Conservation (phyloP, 2,797 vertebrate genomes). For the Crenuchus spilurus region DNA sequence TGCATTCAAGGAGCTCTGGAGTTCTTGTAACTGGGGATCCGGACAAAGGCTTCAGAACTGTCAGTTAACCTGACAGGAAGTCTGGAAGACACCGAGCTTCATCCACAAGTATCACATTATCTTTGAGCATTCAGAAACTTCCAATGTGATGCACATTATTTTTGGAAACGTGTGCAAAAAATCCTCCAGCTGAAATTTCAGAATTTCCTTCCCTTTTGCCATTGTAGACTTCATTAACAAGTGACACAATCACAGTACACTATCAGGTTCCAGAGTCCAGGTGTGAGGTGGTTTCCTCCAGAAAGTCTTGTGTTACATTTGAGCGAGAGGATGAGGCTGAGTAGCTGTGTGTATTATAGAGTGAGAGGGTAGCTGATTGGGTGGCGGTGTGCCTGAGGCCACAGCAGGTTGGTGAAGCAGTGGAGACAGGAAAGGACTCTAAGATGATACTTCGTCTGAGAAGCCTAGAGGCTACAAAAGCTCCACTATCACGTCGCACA, state of each 20-base stretch:
- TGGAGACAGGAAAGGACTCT: constrained; percentile 30
- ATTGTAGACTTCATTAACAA: not conserved
- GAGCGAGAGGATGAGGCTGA: not conserved
- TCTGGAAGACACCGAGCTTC: not conserved
- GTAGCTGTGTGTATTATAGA: not conserved
- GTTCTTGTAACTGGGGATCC: no score
- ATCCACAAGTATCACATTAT: not conserved
- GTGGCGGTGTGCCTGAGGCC: constrained; percentile 27
- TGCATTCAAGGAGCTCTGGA: no score
- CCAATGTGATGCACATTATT: not conserved
- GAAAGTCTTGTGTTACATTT: constrained; percentile 1
- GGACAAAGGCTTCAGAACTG: not conserved
- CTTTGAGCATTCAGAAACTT: not conserved
- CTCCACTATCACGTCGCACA: constrained; percentile 65
- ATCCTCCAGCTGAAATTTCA: constrained; percentile 27
- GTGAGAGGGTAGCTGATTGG: not conserved
- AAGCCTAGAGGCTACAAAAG: constrained; percentile 63
- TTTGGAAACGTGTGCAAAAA: constrained; percentile 3
- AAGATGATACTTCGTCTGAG: constrained; percentile 64
- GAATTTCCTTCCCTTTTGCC: constrained; percentile 1
- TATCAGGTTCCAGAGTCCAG: constrained; percentile 18
- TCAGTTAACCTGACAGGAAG: not conserved
- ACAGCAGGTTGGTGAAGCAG: constrained; percentile 6
- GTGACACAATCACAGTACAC: constrained; percentile 6
- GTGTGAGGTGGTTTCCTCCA: constrained; percentile 3